Evolutionary conservation across 2,888 invertebrate species (phyloP).

Genomic region (Pristionchus maxplancki): DNA sequence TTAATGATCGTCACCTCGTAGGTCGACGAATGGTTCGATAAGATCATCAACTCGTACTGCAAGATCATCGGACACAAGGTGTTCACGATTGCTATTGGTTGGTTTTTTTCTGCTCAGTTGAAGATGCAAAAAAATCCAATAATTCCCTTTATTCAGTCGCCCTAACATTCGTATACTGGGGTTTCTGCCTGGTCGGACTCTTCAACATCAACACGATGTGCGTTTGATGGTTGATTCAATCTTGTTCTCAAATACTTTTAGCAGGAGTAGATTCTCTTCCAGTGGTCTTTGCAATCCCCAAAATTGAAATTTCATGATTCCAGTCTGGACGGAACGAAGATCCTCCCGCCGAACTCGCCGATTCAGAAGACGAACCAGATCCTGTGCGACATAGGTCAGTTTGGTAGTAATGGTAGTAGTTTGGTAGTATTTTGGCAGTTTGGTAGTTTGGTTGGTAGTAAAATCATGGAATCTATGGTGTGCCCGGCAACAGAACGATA

Average conservation of each 20-base stretch:
- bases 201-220: conserved; percentile 58
- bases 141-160: conserved; percentile 49
- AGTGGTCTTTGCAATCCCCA: conserved; percentile 55
- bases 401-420: background rate
- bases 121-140: background rate
- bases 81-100: conserved; percentile 61
- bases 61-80: conserved; percentile 62
- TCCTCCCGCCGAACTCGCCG: conserved; percentile 73
- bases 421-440: too few species aligned
- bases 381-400: conserved; percentile 66
- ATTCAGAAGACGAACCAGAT: conserved; percentile 72
- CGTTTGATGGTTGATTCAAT: background rate
- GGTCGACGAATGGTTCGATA: conserved; percentile 63
- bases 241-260: background rate
- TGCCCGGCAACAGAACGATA: too few species aligned
- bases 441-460: too few species aligned
- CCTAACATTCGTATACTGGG: conserved; percentile 68
- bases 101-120: too few species aligned
- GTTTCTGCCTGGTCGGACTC: conserved; percentile 58
- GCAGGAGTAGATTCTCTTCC: too few species aligned
- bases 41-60: conserved; percentile 64
- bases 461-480: too few species aligned
- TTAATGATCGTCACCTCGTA: too few species aligned
- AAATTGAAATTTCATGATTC: conserved; percentile 7
- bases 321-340: conserved; percentile 72